phyloP scores from a whole-genome alignment of 1,140 invertebrate species.

The Neomicropteryx cornuta region DNA sequence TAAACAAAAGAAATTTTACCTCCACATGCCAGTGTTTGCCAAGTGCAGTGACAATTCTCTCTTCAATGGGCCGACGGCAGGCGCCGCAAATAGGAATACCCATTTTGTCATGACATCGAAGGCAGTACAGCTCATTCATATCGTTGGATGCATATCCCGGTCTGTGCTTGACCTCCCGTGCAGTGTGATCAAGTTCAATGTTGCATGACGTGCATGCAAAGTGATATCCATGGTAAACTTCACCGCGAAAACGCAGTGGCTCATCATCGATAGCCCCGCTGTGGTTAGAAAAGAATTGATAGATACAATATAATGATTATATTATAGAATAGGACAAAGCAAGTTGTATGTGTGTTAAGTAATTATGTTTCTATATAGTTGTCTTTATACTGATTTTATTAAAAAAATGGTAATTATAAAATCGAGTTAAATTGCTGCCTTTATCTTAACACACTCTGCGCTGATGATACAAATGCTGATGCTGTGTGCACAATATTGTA shows the following conservation, averaged over 20 bases:
- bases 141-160: constrained; percentile 85
- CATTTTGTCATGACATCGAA: constrained; percentile 99
- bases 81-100: constrained; percentile 96
- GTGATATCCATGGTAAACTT: constrained; percentile 98
- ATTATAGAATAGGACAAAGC: neutral
- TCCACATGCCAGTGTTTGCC: constrained; percentile 99
- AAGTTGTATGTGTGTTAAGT: neutral
- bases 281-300: constrained; percentile 20
- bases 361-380: constrained; percentile 4
- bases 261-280: constrained; percentile 94
- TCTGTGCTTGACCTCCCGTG: constrained; percentile 85
- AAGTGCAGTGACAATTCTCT: constrained; percentile 92
- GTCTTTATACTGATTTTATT: too few species aligned
- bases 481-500: too few species aligned
- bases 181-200: constrained; percentile 78
- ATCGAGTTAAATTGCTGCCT: too few species aligned
- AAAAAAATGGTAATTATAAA: too few species aligned
- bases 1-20: too few species aligned
- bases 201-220: constrained; percentile 94
- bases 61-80: constrained; percentile 92
- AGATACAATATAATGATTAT: constrained; percentile 5
- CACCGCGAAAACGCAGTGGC: constrained; percentile 89
- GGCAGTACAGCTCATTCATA: constrained; percentile 93
- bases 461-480: too few species aligned
- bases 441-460: too few species aligned